Base-by-base conservation (phyloP, 2,113 vertebrate species). In the Oryzias melastigma region DNA sequence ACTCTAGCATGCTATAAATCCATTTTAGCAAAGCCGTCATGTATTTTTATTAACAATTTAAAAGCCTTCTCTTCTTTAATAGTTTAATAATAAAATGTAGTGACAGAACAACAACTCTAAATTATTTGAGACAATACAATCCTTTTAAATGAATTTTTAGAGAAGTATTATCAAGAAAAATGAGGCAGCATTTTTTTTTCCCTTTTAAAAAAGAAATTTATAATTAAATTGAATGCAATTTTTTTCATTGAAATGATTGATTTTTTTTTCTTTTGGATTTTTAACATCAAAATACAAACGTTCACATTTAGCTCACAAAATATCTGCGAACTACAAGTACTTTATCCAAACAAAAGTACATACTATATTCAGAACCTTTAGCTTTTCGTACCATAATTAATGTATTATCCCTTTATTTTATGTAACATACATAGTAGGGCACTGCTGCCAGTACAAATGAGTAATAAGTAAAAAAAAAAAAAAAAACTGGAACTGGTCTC, bases 371-470 rank as follows among this genome's bases (percentile, higher is more conserved):
- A 35, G 8, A 35, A 35, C 1, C 1, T 12, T 12, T 35, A 12
- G 35, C 35, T 29, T 2, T 47, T 69, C 51, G 68, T 65, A 67
- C 49, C 55, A 40, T 48, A 35, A 56, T 65, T 44, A 53, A 48
- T 72, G 0, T 55, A 73, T 61, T 35, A 14, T 56, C 48, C 52
- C 18, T 81, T 79, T 81, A 80, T 84, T 80, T 79, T 61, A 54
- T 75, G 70, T 70, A 59, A 60, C 64, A 73, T 70, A 83, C 72
- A 62, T 19, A 77, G 20, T 50, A 61, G 24, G 62, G 78, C 66
- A 80, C 40, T 59, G 65, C 52, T 58, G 62, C 45, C 29, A 55
- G 72, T 68, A 59, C 68, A 25, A 47, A 68, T 59, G 27, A 53
- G 62, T 62, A 68, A 83, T 57, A 62, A 69, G 44, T 73, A 62